Conservation (phyloP, 2,888 invertebrate genomes). For the Hirtodrosophila trivittata region DNA sequence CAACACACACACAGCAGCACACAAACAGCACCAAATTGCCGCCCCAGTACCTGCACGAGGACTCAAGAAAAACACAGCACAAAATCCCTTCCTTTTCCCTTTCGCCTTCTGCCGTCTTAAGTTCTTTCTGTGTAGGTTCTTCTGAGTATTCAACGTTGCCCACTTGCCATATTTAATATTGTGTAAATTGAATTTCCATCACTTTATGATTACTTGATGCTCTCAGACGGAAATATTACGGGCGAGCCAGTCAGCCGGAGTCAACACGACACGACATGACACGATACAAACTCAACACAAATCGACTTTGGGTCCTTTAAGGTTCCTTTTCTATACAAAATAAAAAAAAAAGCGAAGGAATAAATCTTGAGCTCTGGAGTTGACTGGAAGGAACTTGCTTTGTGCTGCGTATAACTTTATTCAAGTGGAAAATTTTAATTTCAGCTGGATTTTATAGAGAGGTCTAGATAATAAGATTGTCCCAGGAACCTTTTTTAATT, state of each 20-base stretch:
- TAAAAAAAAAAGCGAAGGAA: background rate
- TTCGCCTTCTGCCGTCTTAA: background rate
- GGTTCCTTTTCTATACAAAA: background rate
- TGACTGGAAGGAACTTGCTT: background rate
- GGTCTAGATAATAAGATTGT: background rate
- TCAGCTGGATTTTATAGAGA: constrained; percentile 11
- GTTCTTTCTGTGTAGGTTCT: background rate
- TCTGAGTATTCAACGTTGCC: constrained; percentile 23
- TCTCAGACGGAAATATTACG: constrained; percentile 63
- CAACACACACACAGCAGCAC: constrained; percentile 17
- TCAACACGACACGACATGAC: constrained; percentile 15
- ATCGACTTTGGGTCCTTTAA: constrained; percentile 22
- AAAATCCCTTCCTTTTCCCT: constrained; percentile 4
- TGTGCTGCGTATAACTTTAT: constrained; percentile 13
- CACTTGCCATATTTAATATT: constrained; percentile 74
- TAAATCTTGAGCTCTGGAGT: background rate
- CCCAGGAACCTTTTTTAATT: background rate
- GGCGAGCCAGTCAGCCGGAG: constrained; percentile 16
- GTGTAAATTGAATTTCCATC: constrained; percentile 81
- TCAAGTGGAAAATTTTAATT: constrained; percentile 38
- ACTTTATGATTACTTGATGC: constrained; percentile 79
- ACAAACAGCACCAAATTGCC: constrained; percentile 60
- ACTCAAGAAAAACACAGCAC: constrained; percentile 2
- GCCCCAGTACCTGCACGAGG: constrained; percentile 12
- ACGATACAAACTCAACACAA: constrained; percentile 20